These are phyloP conservation scores for Lydus trimaculatus DNA, from an alignment of 2,888 invertebrate genomes.

Conservation along the genomic window DNA sequence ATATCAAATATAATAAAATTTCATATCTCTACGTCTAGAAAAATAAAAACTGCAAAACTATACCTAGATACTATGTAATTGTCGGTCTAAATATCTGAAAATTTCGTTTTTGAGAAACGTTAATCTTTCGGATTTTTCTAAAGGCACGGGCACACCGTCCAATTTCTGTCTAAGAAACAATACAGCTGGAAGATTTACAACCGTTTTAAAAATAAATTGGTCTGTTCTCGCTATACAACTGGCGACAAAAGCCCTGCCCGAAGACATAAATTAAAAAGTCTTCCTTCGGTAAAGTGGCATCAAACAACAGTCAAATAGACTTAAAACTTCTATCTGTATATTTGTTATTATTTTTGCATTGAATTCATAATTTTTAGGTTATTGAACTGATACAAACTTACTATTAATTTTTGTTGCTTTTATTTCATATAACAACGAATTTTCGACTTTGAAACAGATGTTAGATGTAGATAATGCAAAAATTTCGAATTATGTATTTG, in stretches of 20 bases:
- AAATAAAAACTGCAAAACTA: not conserved
- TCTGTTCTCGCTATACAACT: conserved; percentile 51
- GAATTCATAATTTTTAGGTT: too few species aligned
- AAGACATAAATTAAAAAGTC: conserved; percentile 51
- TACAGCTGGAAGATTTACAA: conserved; percentile 50
- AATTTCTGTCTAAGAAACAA: conserved; percentile 47
- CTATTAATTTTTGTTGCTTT: too few species aligned
- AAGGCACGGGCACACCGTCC: conserved; percentile 44
- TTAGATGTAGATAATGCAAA: not conserved
- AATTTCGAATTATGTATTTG: not conserved
- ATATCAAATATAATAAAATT: not conserved
- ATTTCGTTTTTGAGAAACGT: conserved; percentile 14
- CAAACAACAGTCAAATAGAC: not conserved
- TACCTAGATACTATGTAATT: not conserved
- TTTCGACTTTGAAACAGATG: not conserved
- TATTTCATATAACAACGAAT: too few species aligned
- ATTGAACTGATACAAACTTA: too few species aligned
- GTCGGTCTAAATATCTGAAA: too few species aligned
- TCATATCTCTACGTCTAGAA: not conserved
- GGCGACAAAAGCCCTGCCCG: conserved; percentile 53
- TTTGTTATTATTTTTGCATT: too few species aligned
- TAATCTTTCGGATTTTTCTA: conserved; percentile 46
- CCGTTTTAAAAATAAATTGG: conserved; percentile 54
- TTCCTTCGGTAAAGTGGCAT: not conserved
- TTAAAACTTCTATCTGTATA: not conserved